Evolutionary conservation across 2,888 invertebrate genomes (phyloP).

Genomic region (Rhabditoides inermis): DNA sequence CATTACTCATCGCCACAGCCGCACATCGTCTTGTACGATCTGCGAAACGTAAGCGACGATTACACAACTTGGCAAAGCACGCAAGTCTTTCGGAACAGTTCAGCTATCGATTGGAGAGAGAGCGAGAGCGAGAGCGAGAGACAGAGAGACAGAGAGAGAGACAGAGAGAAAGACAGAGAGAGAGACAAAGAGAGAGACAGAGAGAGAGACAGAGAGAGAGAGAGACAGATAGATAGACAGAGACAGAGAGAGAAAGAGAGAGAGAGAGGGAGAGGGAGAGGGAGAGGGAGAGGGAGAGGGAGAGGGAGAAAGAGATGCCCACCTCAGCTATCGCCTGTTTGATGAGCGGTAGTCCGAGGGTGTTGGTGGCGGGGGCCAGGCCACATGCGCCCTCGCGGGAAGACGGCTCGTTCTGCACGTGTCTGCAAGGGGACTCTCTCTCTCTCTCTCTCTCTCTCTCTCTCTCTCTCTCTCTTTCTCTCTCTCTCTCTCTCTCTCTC

Average conservation of each 20-base stretch:
- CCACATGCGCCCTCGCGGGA: slow-evolving; percentile 14
- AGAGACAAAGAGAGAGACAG: too few relatives aligned
- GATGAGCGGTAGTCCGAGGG: slow-evolving; percentile 50
- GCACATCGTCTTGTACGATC: too few relatives aligned
- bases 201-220: not conserved
- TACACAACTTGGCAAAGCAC: too few relatives aligned
- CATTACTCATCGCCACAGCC: too few relatives aligned
- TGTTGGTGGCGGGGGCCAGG: slow-evolving; percentile 47
- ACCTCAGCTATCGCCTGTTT: slow-evolving; percentile 47
- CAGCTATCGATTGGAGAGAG: not conserved
- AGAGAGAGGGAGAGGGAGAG: too few relatives aligned
- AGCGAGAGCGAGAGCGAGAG: too few relatives aligned
- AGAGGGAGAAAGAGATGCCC: not conserved
- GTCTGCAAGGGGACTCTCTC: not conserved
- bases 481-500: slow-evolving; percentile 26
- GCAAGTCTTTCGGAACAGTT: too few relatives aligned
- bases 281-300: too few relatives aligned
- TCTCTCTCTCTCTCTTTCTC: not conserved
- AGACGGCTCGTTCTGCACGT: not conserved
- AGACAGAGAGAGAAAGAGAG: not conserved
- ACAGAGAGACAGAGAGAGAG: too few relatives aligned
- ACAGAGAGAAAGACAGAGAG: not conserved
- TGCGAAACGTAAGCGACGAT: too few relatives aligned
- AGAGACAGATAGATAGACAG: too few relatives aligned
- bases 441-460: not conserved